phyloP scores from a whole-genome alignment of 2,888 invertebrate genomes.

The Trichopria drosophilae region DNA sequence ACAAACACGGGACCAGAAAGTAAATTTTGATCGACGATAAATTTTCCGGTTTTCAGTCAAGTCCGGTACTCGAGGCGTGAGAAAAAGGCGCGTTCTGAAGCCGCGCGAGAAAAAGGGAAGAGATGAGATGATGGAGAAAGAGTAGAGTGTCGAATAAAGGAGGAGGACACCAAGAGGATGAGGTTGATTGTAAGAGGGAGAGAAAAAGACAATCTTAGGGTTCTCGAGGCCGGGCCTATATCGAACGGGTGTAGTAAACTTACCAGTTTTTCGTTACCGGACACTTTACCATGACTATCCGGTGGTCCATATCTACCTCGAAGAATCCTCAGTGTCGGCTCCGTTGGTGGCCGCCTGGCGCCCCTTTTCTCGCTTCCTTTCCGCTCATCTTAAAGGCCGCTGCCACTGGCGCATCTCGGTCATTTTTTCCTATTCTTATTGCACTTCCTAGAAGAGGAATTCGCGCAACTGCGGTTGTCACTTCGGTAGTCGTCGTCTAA shows the following conservation, averaged over 20 bases:
- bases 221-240: conserved; percentile 14
- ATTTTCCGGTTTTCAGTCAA: conserved; percentile 9
- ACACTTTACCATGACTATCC: conserved; percentile 46
- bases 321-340: conserved; percentile 33
- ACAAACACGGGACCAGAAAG: too few relatives aligned
- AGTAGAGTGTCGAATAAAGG: not conserved
- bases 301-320: conserved; percentile 43
- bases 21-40: too few relatives aligned
- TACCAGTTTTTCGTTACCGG: conserved; percentile 51
- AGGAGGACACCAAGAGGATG: too few relatives aligned
- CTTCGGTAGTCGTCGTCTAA: too few relatives aligned
- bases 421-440: too few relatives aligned
- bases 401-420: too few relatives aligned
- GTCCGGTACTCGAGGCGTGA: conserved; percentile 31
- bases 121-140: too few relatives aligned
- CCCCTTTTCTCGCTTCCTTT: conserved; percentile 27
- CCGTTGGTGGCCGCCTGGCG: conserved; percentile 43
- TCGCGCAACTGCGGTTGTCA: too few relatives aligned
- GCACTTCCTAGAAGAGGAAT: too few relatives aligned
- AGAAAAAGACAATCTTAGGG: too few relatives aligned
- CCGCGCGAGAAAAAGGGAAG: too few relatives aligned
- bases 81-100: conserved; percentile 30
- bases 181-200: too few relatives aligned
- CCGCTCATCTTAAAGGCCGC: conserved; percentile 3
- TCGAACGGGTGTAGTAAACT: conserved; percentile 40